Base-by-base conservation (phyloP, 1,140 invertebrate genomes). In the Asobara japonica region DNA sequence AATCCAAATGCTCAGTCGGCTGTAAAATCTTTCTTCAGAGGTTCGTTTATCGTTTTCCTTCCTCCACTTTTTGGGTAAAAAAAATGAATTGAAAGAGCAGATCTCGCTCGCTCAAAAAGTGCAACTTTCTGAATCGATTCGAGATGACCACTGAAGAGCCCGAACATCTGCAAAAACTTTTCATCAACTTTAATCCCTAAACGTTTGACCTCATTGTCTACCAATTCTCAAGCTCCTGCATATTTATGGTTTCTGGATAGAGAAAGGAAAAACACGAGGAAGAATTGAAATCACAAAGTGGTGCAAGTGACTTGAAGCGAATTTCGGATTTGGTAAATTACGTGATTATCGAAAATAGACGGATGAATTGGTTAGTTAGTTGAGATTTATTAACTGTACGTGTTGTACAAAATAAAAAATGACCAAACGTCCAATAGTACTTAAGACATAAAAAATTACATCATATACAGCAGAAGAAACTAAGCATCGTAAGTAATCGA, bases 41-140 rank as follows among this genome's bases (percentile, higher is more conserved):
- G 51, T 56, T 56, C 51, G 51, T 56, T 56, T 56, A 56, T 56
- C 51, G 51, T 56, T 56, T 56, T 56, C 51, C 51, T 56, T 56
- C 20, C 51, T 25, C 51, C 20, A 20, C 51, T 56, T 56, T 56
- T 18, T 10, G 51, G 20, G 16, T 18, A 16, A 51, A 51, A 51
- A 51, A 51, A 51, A 56, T 18, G 13, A 2, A 10, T 25, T 10
- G 22, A 18, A 56, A 56, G 51, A 27, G 11, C 20, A 5, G 18
- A 27, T 45, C 51, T 56, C n/a, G n/a, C 45, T 51, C 51, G 13
- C 51, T 56, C 51, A 56, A 56, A 56, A 56, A 22, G 22, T 56
- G 25, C 22, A 56, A 5, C 51, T 25, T 27, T 6, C 20, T 0
- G 51, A 56, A 56, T 56, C 51, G 51, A 56, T 56, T 56, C 22